A percentile compares a stretch with the other conserved stretches of the same genome.
These are phyloP conservation scores for Eurypyga helias DNA, from an alignment of 2,113 vertebrate species.

Conservation along the genomic window DNA sequence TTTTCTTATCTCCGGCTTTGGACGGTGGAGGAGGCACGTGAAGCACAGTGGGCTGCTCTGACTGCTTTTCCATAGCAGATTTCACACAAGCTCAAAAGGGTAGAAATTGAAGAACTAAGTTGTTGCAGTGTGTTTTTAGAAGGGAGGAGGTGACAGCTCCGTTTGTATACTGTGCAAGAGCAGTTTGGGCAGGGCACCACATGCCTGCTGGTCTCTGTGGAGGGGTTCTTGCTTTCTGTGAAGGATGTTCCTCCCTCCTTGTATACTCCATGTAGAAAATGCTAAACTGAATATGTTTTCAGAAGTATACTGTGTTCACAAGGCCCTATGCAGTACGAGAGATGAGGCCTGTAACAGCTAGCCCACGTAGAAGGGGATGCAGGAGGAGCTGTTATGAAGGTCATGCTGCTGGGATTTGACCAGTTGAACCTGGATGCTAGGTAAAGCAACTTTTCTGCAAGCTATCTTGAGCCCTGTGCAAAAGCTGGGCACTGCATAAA, in stretches of 20 bases:
- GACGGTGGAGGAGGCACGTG: rapidly evolving
- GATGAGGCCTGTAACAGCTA: not conserved
- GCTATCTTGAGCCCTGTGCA: not conserved
- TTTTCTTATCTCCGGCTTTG: not conserved
- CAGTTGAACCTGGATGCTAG: not conserved
- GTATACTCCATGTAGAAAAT: not conserved
- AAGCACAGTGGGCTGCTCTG: not conserved
- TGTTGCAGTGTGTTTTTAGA: not conserved
- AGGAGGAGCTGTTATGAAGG: not conserved
- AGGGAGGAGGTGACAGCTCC: not conserved
- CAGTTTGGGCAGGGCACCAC: not conserved
- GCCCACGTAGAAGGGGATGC: not conserved
- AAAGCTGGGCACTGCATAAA: not conserved
- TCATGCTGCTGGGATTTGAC: not conserved
- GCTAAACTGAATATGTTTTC: not conserved
- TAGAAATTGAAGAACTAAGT: not conserved
- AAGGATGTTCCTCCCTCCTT: not conserved
- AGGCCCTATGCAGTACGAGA: not conserved
- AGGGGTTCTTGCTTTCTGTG: not conserved
- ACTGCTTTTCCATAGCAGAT: not conserved
- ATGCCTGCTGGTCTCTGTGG: not conserved
- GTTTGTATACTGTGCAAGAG: not conserved
- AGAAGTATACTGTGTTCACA: not conserved
- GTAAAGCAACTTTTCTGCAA: not conserved
- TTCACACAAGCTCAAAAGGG: not conserved